A percentile compares a stretch with the other conserved stretches of the same genome.
Conservation (phyloP, 2,797 vertebrate species). For the Myotis myotis region DNA sequence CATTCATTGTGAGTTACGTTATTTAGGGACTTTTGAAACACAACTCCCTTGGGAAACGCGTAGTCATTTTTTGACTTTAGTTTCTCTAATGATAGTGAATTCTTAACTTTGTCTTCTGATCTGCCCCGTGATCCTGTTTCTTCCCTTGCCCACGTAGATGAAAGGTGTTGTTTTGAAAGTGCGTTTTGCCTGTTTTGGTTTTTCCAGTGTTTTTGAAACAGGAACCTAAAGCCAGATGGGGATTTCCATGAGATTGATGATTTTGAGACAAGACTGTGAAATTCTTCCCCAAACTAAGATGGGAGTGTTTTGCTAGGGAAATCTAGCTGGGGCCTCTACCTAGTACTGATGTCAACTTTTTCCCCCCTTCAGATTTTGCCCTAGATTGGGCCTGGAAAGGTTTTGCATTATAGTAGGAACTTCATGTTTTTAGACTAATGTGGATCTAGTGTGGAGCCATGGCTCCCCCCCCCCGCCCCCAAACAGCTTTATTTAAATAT, state of each 20-base stretch:
- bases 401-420: not conserved
- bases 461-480: not conserved
- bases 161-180: constrained; percentile 55
- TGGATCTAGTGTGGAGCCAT: not conserved
- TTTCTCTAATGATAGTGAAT: constrained; percentile 49
- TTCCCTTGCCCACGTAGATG: not conserved
- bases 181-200: constrained; percentile 54
- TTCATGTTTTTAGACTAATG: constrained; percentile 2
- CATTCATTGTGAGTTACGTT: constrained; percentile 3
- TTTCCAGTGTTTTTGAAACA: constrained; percentile 60
- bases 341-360: not conserved
- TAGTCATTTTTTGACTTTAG: constrained; percentile 40
- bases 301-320: constrained; percentile 31
- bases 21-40: constrained; percentile 19
- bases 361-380: not conserved
- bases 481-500: not conserved
- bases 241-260: constrained; percentile 53
- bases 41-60: not conserved
- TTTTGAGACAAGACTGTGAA: constrained; percentile 57
- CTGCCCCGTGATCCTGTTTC: not conserved
- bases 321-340: not conserved
- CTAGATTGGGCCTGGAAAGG: not conserved
- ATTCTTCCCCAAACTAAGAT: constrained; percentile 50
- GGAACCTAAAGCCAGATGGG: constrained; percentile 53
- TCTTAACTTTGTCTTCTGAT: not conserved